These are phyloP conservation scores for Diarsia mendica DNA, from an alignment of 2,888 invertebrate genomes.

Conservation along the genomic window DNA sequence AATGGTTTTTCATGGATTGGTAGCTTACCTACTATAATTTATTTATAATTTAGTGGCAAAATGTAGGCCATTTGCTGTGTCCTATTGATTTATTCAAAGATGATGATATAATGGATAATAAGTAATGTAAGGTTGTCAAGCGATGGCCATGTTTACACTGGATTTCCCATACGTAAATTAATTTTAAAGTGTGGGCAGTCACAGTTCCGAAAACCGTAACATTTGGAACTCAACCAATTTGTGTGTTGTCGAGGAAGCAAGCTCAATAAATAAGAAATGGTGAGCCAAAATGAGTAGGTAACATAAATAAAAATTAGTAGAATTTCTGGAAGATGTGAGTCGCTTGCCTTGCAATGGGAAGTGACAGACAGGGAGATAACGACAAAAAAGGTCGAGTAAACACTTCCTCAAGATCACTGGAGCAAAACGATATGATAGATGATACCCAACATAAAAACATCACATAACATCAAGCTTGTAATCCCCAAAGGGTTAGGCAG, in stretches of 20 bases:
- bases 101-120: neutral
- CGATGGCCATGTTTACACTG: conserved; percentile 1
- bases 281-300: conserved; percentile 35
- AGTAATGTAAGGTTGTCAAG: neutral
- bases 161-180: neutral
- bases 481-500: too few relatives aligned
- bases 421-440: neutral
- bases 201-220: conserved; percentile 10
- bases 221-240: conserved; percentile 30
- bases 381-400: conserved; percentile 1
- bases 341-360: conserved; percentile 24
- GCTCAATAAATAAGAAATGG: conserved; percentile 38
- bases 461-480: too few relatives aligned
- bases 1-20: neutral
- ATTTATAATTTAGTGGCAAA: neutral
- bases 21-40: neutral
- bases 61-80: neutral
- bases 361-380: conserved; percentile 19
- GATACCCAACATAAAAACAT: neutral
- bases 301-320: conserved; percentile 46
- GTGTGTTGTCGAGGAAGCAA: conserved; percentile 25
- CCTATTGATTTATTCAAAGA: conserved; percentile 5
- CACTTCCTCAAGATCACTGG: neutral
- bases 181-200: conserved; percentile 13
- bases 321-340: conserved; percentile 40